Evolutionary conservation across 2,113 vertebrate genomes (phyloP).

Genomic region (Dunckerocampus dactyliophorus): DNA sequence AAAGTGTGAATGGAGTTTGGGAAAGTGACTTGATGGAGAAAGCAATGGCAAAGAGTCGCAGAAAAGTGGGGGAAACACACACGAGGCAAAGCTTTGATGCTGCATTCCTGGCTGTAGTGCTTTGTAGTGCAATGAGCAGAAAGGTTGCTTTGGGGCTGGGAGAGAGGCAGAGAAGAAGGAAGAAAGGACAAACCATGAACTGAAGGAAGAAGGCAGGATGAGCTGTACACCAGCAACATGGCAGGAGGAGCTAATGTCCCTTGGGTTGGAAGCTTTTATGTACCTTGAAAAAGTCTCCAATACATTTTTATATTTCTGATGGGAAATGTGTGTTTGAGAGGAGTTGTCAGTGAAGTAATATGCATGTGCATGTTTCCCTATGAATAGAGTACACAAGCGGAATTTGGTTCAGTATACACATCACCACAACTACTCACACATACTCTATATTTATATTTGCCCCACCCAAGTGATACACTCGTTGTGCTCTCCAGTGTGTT

Average conservation of each 20-base stretch:
- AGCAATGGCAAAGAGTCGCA: conserved; percentile 28
- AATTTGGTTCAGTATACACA: conserved; percentile 12
- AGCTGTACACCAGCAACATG: conserved; percentile 50
- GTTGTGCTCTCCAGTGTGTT: conserved; percentile 32
- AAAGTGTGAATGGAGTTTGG: neutral
- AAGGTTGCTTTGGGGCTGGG: conserved; percentile 31
- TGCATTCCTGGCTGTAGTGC: conserved; percentile 46
- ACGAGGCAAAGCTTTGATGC: conserved; percentile 52
- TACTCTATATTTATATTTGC: neutral
- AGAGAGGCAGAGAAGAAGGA: conserved; percentile 6
- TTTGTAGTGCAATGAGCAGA: conserved; percentile 74
- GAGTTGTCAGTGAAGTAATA: neutral
- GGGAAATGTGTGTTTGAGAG: conserved; percentile 4
- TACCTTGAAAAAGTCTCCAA: conserved; percentile 51
- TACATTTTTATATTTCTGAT: conserved; percentile 20
- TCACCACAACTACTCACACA: neutral
- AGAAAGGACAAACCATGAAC: conserved; percentile 19
- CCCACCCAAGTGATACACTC: conserved; percentile 19
- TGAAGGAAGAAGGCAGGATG: conserved; percentile 33
- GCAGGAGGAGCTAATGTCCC: conserved; percentile 57
- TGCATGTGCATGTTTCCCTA: neutral
- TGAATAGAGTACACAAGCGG: neutral
- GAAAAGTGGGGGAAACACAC: neutral
- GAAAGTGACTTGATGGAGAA: conserved; percentile 20
- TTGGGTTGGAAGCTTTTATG: conserved; percentile 53